These are phyloP conservation scores for Pollenia labialis DNA, from an alignment of 2,888 invertebrate genomes.

Conservation along the genomic window DNA sequence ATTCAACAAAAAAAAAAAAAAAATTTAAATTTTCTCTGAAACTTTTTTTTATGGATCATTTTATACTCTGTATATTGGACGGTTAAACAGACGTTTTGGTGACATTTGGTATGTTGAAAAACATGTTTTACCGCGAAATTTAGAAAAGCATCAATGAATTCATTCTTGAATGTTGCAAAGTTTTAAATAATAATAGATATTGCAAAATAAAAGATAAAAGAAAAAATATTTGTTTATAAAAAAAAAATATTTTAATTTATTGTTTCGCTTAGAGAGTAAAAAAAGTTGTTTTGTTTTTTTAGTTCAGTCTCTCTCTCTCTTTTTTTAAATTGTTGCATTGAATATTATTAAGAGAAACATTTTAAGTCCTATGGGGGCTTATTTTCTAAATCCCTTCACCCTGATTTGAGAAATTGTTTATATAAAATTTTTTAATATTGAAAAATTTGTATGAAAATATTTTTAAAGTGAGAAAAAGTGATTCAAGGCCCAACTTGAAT, in stretches of 20 bases:
- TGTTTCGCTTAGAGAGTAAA: no score
- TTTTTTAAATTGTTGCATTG: no score
- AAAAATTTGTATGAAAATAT: no score
- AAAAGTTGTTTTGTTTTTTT: no score
- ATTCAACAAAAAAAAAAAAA: not conserved
- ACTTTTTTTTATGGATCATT: slow-evolving; percentile 5
- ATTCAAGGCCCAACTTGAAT: no score
- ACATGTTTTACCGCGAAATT: not conserved
- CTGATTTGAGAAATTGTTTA: no score
- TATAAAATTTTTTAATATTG: no score
- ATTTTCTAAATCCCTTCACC: no score
- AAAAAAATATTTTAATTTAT: not conserved
- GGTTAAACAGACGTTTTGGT: slow-evolving; percentile 1
- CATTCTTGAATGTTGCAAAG: slow-evolving; percentile 7
- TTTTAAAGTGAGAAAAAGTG: no score
- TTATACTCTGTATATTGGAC: not conserved
- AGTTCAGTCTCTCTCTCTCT: no score
- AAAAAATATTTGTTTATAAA: slow-evolving; percentile 3
- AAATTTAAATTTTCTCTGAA: not conserved
- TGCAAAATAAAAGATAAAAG: slow-evolving; percentile 3
- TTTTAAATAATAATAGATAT: not conserved
- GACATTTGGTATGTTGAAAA: slow-evolving; percentile 12
- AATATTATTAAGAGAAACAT: no score
- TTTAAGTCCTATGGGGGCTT: no score
- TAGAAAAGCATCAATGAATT: slow-evolving; percentile 18